Conservation (phyloP, 2,113 vertebrate genomes). For the Cryptotis parvus region DNA sequence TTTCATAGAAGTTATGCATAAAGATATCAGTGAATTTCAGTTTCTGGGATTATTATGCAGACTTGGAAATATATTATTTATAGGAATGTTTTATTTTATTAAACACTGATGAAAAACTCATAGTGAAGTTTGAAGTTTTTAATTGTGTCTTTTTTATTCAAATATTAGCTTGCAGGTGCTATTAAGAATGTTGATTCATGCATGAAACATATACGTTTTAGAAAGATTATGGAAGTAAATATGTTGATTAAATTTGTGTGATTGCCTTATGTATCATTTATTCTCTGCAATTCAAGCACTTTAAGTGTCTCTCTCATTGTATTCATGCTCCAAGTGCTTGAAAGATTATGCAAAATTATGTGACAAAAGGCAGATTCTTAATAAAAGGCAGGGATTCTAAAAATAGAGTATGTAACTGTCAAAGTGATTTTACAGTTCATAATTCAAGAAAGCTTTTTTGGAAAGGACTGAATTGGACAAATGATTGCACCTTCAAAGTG, state of each 20-base stretch:
- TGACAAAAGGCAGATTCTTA: constrained; percentile 19
- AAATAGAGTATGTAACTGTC: constrained; percentile 65
- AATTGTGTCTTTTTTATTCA: constrained; percentile 54
- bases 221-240: constrained; percentile 68
- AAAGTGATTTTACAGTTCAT: constrained; percentile 64
- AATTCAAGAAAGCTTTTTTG: constrained; percentile 53
- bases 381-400: constrained; percentile 18
- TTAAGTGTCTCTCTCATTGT: constrained; percentile 63
- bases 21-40: constrained; percentile 19
- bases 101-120: constrained; percentile 29
- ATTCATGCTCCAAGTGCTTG: constrained; percentile 58
- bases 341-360: constrained; percentile 78
- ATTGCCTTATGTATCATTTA: constrained; percentile 64
- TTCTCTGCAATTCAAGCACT: constrained; percentile 70
- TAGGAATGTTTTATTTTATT: neutral
- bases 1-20: neutral
- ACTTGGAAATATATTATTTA: constrained; percentile 14
- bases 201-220: constrained; percentile 45
- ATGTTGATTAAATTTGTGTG: constrained; percentile 76
- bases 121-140: constrained; percentile 37
- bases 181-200: constrained; percentile 47
- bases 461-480: constrained; percentile 14
- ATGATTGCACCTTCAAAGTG: constrained; percentile 29
- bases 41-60: neutral
- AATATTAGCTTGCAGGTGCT: neutral